phyloP scores from a whole-genome alignment of 2,797 vertebrate species.

The Distichodus sexfasciatus region DNA sequence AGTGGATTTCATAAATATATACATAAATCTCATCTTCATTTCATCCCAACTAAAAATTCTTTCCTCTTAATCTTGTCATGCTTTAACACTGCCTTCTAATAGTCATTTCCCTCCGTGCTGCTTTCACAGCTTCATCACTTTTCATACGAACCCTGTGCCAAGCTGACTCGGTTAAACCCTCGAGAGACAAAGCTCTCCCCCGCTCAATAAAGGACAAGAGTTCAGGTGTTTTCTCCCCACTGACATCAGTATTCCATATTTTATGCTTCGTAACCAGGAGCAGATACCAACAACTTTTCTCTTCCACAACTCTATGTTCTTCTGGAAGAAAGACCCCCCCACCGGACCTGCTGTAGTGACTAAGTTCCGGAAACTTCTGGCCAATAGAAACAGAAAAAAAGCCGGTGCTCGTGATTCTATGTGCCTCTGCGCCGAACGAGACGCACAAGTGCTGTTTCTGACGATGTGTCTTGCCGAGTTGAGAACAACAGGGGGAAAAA shows the following conservation, averaged over 20 bases:
- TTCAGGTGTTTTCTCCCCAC: conserved; percentile 14
- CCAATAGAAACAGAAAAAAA: conserved; percentile 42
- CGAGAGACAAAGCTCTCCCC: not conserved
- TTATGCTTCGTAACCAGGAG: not conserved
- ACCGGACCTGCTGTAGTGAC: not conserved
- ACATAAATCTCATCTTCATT: too few species aligned
- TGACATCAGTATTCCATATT: conserved; percentile 7
- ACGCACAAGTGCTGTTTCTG: not conserved
- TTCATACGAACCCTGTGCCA: conserved; percentile 7
- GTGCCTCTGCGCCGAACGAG: not conserved
- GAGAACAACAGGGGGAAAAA: not conserved
- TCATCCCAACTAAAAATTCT: too few species aligned
- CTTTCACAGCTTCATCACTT: conserved; percentile 20
- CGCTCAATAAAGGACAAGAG: conserved; percentile 2
- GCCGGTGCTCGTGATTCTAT: conserved; percentile 26
- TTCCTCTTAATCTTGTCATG: not conserved
- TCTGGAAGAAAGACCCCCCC: too few species aligned
- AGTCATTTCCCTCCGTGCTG: not conserved
- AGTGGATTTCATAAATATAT: not conserved
- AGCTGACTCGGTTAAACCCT: not conserved
- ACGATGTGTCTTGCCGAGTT: not conserved
- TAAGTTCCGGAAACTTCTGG: conserved; percentile 9
- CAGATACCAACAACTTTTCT: not conserved
- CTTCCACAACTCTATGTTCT: too few species aligned
- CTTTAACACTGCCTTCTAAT: not conserved